These are phyloP conservation scores for Neria commutata DNA, from an alignment of 2,888 invertebrate genomes.

Conservation along the genomic window DNA sequence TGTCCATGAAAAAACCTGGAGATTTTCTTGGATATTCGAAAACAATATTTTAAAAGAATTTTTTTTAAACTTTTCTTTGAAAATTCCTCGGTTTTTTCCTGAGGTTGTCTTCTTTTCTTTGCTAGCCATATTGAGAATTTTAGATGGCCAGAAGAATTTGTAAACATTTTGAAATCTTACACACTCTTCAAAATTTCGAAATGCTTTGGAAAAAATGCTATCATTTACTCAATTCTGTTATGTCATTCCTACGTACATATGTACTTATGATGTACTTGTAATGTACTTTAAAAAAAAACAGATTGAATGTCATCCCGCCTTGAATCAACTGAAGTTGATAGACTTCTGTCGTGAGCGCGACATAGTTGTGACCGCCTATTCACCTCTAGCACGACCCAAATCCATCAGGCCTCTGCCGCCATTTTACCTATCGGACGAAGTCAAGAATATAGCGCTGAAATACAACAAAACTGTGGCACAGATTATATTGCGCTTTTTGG, in stretches of 20 bases:
- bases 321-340: conserved; percentile 74
- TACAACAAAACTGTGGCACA: conserved; percentile 71
- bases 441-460: conserved; percentile 65
- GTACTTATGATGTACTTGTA: neutral
- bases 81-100: no score
- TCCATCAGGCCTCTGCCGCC: conserved; percentile 58
- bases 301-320: conserved; percentile 66
- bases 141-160: no score
- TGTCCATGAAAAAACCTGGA: no score
- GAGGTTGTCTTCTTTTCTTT: no score
- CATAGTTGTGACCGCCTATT: conserved; percentile 73
- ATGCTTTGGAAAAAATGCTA: no score
- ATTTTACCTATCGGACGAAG: conserved; percentile 62
- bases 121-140: no score
- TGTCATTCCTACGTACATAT: neutral
- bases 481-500: conserved; percentile 70
- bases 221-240: neutral
- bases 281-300: no score
- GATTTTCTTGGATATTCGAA: no score
- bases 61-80: no score
- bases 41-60: no score
- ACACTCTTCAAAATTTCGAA: no score
- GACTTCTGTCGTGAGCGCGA: conserved; percentile 69
- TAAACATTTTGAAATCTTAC: no score
- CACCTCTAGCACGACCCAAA: conserved; percentile 72